Percentiles rank a stretch among this genome's conserved stretches.
Evolutionary conservation across 2,888 invertebrate species (phyloP).

Genomic region (Tubulanus polymorphus): DNA sequence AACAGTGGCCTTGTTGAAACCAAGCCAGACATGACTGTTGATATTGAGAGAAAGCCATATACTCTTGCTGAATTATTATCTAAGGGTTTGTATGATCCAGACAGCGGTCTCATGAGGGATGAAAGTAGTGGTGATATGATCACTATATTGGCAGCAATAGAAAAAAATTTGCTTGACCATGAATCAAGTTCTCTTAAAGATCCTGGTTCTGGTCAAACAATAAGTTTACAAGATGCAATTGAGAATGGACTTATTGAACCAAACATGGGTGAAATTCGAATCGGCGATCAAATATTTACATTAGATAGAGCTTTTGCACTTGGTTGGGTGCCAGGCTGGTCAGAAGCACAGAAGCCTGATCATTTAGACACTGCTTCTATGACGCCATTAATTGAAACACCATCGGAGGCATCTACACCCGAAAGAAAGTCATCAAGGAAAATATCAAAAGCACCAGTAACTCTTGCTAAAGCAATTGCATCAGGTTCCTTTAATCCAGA

Average conservation of each 20-base stretch:
- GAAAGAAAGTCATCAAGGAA: conserved; percentile 1
- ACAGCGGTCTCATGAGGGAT: conserved; percentile 56
- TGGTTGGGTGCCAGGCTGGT: neutral
- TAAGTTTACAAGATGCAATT: conserved; percentile 69
- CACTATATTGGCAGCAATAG: conserved; percentile 76
- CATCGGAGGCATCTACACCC: no score
- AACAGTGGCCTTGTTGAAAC: conserved; percentile 75
- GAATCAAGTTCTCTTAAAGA: conserved; percentile 49
- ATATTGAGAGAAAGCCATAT: neutral
- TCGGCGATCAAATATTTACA: neutral
- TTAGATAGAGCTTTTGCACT: neutral
- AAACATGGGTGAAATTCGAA: conserved; percentile 44
- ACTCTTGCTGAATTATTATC: neutral
- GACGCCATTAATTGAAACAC: no score
- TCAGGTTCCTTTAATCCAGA: conserved; percentile 64
- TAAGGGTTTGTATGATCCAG: neutral
- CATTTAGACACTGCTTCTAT: no score
- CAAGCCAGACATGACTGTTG: conserved; percentile 15
- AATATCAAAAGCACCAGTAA: neutral
- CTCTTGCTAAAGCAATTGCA: conserved; percentile 67
- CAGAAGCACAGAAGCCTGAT: no score
- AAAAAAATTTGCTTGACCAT: conserved; percentile 60
- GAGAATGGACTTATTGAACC: conserved; percentile 75
- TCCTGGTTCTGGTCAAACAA: conserved; percentile 62
- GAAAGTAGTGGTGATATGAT: conserved; percentile 65